Evolutionary conservation across 2,888 invertebrate species (phyloP).

Genomic region (Galeruca laticollis): DNA sequence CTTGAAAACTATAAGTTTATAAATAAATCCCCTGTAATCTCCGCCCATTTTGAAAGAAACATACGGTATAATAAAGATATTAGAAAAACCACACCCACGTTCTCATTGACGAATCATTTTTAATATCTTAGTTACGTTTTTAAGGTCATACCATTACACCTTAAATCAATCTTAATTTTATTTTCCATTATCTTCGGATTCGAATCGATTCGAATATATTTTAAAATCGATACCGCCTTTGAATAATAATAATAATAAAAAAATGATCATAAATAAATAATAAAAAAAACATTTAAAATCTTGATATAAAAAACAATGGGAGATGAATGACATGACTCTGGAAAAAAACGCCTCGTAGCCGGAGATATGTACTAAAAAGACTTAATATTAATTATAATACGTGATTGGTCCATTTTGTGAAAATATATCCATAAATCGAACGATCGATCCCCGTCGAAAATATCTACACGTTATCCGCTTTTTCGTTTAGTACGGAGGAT

Average conservation of each 20-base stretch:
- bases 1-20: neutral
- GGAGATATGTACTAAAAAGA: conserved; percentile 51
- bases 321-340: conserved; percentile 54
- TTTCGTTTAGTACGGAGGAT: conserved; percentile 1
- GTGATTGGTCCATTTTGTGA: conserved; percentile 63
- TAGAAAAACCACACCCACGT: conserved; percentile 8
- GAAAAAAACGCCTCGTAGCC: conserved; percentile 49
- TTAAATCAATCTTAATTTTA: conserved; percentile 24
- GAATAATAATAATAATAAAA: conserved; percentile 27
- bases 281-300: conserved; percentile 41
- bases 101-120: conserved; percentile 7
- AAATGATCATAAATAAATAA: conserved; percentile 24
- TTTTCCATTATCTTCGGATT: conserved; percentile 20
- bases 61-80: conserved; percentile 6
- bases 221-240: conserved; percentile 38
- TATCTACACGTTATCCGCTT: conserved; percentile 17
- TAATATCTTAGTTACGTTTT: conserved; percentile 4
- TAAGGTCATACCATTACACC: conserved; percentile 13
- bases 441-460: conserved; percentile 24
- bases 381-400: conserved; percentile 59
- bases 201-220: conserved; percentile 32
- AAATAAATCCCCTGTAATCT: neutral
- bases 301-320: conserved; percentile 52
- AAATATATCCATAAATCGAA: conserved; percentile 61
- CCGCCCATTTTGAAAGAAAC: conserved; percentile 8